A percentile compares a stretch with the other conserved stretches of the same genome.
Evolutionary conservation across 2,888 invertebrate genomes (phyloP).

Genomic region (Timema cristinae): DNA sequence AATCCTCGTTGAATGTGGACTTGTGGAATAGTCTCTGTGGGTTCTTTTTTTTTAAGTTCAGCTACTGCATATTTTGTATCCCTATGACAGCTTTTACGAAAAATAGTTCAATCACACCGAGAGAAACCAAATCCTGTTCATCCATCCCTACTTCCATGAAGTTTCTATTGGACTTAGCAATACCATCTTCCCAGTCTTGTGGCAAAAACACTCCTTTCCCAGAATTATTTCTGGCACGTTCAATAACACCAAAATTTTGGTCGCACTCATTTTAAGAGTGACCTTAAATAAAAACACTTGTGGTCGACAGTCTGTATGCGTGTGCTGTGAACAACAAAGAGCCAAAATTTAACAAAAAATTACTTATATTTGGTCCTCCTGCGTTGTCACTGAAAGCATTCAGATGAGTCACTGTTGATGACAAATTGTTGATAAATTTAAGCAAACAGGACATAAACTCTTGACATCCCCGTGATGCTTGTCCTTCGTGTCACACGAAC

Average conservation of each 20-base stretch:
- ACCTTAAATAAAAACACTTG: not conserved
- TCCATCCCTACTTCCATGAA: not conserved
- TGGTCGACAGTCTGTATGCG: not conserved
- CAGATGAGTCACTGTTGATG: not conserved
- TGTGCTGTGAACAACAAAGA: not conserved
- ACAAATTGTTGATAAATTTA: slow-evolving; percentile 2
- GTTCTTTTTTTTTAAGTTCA: not conserved
- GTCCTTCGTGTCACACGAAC: slow-evolving; percentile 33
- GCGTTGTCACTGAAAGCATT: slow-evolving; percentile 30
- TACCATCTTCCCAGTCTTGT: not conserved
- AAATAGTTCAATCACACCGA: not conserved
- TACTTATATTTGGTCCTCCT: slow-evolving; percentile 28
- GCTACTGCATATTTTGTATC: not conserved
- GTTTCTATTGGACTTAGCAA: not conserved
- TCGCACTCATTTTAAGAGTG: slow-evolving; percentile 8
- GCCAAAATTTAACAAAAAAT: not conserved
- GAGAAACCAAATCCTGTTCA: not conserved
- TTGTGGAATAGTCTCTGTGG: not conserved
- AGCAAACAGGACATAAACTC: slow-evolving; percentile 31
- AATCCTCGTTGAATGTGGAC: not conserved
- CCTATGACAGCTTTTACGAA: not conserved
- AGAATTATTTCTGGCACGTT: not conserved
- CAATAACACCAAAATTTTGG: not conserved
- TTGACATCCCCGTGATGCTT: slow-evolving; percentile 30
- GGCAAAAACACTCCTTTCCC: not conserved